Percentiles rank a stretch among this genome's conserved stretches.
phyloP scores from a whole-genome alignment of 2,797 vertebrate species.

The Chaenodraco wilsoni region DNA sequence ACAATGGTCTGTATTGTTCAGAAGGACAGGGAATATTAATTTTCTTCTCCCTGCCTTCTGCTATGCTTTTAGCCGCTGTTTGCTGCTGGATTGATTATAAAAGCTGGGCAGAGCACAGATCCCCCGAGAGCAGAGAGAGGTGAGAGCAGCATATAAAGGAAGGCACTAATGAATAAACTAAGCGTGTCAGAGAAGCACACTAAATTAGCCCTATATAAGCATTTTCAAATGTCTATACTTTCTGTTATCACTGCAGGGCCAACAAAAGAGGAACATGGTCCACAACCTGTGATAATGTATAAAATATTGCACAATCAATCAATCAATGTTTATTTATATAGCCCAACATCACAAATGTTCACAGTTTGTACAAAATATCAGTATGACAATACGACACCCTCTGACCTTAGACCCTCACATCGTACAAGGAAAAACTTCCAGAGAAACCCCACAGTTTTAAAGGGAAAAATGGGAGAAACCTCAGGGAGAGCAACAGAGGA shows the following conservation, averaged over 20 bases:
- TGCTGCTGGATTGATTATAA: constrained; percentile 30
- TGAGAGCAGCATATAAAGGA: constrained; percentile 27
- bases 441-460: too few relatives aligned
- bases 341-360: too few relatives aligned
- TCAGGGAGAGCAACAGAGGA: too few relatives aligned
- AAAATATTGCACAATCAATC: background rate
- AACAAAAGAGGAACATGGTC: background rate
- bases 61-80: constrained; percentile 5
- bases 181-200: background rate
- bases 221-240: background rate
- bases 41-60: background rate
- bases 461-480: too few relatives aligned
- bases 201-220: background rate
- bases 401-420: too few relatives aligned
- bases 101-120: constrained; percentile 16
- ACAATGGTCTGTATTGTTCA: background rate
- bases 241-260: background rate
- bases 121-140: constrained; percentile 19
- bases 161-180: constrained; percentile 44
- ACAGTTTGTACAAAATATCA: too few relatives aligned
- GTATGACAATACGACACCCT: too few relatives aligned
- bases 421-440: too few relatives aligned
- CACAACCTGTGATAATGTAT: constrained; percentile 5
- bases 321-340: too few relatives aligned
- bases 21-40: background rate